Evolutionary conservation across 2,113 vertebrate species (phyloP).

Genomic region (Sinocyclocheilus maitianheensis): DNA sequence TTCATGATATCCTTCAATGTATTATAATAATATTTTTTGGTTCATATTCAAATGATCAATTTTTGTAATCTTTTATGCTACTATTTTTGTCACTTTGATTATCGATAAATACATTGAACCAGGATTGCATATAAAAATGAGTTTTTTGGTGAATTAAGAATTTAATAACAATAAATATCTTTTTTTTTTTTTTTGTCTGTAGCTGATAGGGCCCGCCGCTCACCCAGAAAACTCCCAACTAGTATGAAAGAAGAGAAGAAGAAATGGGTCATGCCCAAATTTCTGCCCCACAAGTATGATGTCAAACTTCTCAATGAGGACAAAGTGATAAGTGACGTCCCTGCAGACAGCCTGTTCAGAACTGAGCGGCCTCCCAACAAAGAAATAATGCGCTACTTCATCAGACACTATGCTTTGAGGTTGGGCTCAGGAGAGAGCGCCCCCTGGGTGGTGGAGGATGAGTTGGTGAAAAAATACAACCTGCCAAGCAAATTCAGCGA

Average conservation of each 20-base stretch:
- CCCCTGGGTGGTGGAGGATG: conserved; percentile 96
- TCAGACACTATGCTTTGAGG: conserved; percentile 89
- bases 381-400: conserved; percentile 97
- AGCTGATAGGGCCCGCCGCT: conserved; percentile 93
- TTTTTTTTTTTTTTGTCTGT: conserved; percentile 29
- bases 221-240: conserved; percentile 91
- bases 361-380: conserved; percentile 97
- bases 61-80: neutral
- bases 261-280: conserved; percentile 95
- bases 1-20: neutral
- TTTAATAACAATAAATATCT: no score
- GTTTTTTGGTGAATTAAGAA: no score
- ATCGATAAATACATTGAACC: no score
- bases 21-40: neutral
- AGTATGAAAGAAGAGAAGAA: conserved; percentile 93
- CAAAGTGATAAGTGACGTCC: conserved; percentile 95
- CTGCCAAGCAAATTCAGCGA: conserved; percentile 97
- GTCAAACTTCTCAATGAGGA: conserved; percentile 93
- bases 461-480: conserved; percentile 91
- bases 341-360: conserved; percentile 87
- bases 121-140: no score
- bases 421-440: conserved; percentile 90
- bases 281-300: conserved; percentile 95
- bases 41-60: neutral
- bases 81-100: neutral